A percentile compares a stretch with the other conserved stretches of the same genome.
Evolutionary conservation across 2,888 invertebrate genomes (phyloP).

Genomic region (Amphiduros pacificus): DNA sequence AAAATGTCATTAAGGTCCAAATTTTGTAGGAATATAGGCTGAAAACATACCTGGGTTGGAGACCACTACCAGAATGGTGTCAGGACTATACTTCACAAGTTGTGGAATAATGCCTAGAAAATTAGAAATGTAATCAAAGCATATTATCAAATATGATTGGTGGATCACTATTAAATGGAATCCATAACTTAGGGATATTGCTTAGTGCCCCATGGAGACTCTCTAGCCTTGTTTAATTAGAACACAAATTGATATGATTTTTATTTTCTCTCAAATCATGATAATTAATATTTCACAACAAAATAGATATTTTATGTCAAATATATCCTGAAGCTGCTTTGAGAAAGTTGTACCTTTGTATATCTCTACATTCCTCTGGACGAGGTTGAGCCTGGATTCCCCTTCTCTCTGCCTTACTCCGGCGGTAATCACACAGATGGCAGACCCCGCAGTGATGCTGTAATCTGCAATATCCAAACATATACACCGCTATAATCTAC

Average conservation of each 20-base stretch:
- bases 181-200: too few relatives aligned
- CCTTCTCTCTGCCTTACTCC: conserved; percentile 89
- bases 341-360: conserved; percentile 72
- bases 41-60: conserved; percentile 75
- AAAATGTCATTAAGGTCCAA: not conserved
- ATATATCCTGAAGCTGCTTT: too few relatives aligned
- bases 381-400: conserved; percentile 82
- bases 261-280: too few relatives aligned
- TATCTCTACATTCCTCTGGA: conserved; percentile 88
- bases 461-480: conserved; percentile 69
- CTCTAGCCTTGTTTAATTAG: too few relatives aligned
- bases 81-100: conserved; percentile 80
- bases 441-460: conserved; percentile 75
- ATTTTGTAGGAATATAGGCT: too few relatives aligned
- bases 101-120: conserved; percentile 73
- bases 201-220: too few relatives aligned
- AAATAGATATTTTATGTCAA: too few relatives aligned
- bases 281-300: too few relatives aligned
- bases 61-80: conserved; percentile 82
- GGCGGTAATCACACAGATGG: conserved; percentile 85
- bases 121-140: not conserved
- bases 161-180: too few relatives aligned
- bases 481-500: too few relatives aligned
- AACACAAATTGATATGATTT: not conserved
- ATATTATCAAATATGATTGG: too few relatives aligned